Conservation (phyloP, 2,113 vertebrate genomes). For the Murina feae region DNA sequence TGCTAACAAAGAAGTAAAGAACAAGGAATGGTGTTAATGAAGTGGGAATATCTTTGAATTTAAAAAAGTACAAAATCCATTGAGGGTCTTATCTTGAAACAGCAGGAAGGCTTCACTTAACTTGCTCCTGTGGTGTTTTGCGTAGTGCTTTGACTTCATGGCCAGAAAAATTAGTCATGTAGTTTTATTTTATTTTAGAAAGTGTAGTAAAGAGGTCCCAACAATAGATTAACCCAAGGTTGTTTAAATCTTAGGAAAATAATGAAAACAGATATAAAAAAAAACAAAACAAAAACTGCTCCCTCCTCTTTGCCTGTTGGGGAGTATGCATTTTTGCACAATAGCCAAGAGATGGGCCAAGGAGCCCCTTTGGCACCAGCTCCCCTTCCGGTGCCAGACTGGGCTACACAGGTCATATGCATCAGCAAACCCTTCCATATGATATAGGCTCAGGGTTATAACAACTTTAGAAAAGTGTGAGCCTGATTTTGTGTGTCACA, state of each 20-base stretch:
- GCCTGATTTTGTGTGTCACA: neutral
- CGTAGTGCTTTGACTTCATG: neutral
- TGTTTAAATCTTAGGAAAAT: neutral
- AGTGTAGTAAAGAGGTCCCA: neutral
- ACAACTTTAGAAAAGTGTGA: neutral
- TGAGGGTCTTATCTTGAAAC: conserved; percentile 16
- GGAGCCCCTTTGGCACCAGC: fast-evolving
- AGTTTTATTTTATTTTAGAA: conserved; percentile 32
- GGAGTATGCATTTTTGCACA: neutral
- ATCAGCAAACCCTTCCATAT: neutral
- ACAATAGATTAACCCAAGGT: neutral
- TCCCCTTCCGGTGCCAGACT: fast-evolving
- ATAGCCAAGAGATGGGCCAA: neutral
- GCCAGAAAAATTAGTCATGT: neutral
- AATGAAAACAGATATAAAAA: neutral
- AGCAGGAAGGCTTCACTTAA: neutral
- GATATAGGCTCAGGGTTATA: neutral
- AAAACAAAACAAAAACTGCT: neutral
- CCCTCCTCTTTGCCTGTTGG: neutral
- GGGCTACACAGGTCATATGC: neutral
- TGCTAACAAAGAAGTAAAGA: conserved; percentile 68
- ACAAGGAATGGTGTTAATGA: conserved; percentile 72
- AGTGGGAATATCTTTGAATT: conserved; percentile 68
- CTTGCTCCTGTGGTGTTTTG: neutral
- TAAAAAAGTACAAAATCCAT: neutral